phyloP scores from a whole-genome alignment of 2,888 invertebrate genomes.

The Epistrophella euchroma region DNA sequence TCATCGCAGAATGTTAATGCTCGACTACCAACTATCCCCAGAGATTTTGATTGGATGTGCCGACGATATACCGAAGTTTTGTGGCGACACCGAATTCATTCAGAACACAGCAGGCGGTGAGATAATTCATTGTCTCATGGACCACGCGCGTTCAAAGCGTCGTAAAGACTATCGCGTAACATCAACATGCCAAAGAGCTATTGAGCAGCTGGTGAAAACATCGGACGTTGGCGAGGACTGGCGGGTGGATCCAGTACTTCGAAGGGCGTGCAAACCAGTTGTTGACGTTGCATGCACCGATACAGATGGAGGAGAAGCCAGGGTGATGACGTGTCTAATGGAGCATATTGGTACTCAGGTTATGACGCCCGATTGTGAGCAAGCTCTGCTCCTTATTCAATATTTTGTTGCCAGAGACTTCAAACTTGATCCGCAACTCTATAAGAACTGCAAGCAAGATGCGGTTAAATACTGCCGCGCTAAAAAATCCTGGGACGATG shows the following conservation, averaged over 20 bases:
- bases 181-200: slow-evolving; percentile 89
- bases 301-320: slow-evolving; percentile 89
- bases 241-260: slow-evolving; percentile 95
- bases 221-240: slow-evolving; percentile 98
- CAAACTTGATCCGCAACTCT: slow-evolving; percentile 94
- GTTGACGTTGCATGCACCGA: slow-evolving; percentile 91
- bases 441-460: slow-evolving; percentile 93
- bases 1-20: slow-evolving; percentile 95
- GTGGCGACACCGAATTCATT: slow-evolving; percentile 87
- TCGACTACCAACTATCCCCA: slow-evolving; percentile 96
- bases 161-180: slow-evolving; percentile 88
- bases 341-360: slow-evolving; percentile 91
- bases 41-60: slow-evolving; percentile 95
- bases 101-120: slow-evolving; percentile 87
- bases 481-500: slow-evolving; percentile 90
- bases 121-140: slow-evolving; percentile 98
- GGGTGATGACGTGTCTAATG: slow-evolving; percentile 97
- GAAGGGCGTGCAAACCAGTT: slow-evolving; percentile 93
- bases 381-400: slow-evolving; percentile 96
- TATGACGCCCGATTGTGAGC: slow-evolving; percentile 96
- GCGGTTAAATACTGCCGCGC: slow-evolving; percentile 93
- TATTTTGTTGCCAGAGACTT: slow-evolving; percentile 98
- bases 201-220: slow-evolving; percentile 92
- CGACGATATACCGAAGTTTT: slow-evolving; percentile 91
- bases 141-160: slow-evolving; percentile 88